Evolutionary conservation across 2,113 vertebrate genomes (phyloP), one percentile per base, ranked within the genome.

Genomic region (Naja naja): DNA sequence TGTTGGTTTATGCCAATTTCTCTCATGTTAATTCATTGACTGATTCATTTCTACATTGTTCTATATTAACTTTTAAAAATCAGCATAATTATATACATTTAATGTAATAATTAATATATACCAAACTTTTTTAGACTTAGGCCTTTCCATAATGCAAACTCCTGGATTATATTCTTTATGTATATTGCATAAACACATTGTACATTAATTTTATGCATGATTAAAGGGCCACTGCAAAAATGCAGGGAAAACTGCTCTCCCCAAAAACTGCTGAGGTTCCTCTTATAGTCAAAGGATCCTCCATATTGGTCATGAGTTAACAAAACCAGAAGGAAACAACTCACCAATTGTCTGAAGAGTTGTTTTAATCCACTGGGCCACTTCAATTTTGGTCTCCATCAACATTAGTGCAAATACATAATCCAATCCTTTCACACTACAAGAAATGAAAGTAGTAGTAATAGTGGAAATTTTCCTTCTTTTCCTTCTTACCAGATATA

Each of bases 341-440:
- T 91, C 52, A 95, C 94, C 90, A 89, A 91, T 88, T 27, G 0
- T 53, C 16, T 43, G 64, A 90, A 96, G 91, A 39, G 39, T 54
- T 25, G 49, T 74, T 30, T 58, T 14, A 10, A 96, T 95, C 95
- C 96, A 96, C 0, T 69, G 91, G 16, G 93, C 88, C 88, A 96
- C 89, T 10, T 64, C 60, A 22, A 34, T 91, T 91, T 92, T 94
- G 11, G 93, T 93, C 5, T 90, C 91, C 5, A 39, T 1, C 4
- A 39, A 53, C 95, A 96, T 96, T 34, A 91, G 85, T 7, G 56
- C 69, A 91, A 95, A 95, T 2, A 85, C 92, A 0, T 20, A 20
- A 54, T 96, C 93, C 87, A 96, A 27, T 8, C 94, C 94, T 91
- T 90, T 91, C 58, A 96, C 94, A 1, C 96, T 96, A 89, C 49